A percentile compares a stretch with the other conserved stretches of the same genome.
These are phyloP conservation scores for Podarcis muralis DNA, from an alignment of 2,113 vertebrate species.

Conservation along the genomic window DNA sequence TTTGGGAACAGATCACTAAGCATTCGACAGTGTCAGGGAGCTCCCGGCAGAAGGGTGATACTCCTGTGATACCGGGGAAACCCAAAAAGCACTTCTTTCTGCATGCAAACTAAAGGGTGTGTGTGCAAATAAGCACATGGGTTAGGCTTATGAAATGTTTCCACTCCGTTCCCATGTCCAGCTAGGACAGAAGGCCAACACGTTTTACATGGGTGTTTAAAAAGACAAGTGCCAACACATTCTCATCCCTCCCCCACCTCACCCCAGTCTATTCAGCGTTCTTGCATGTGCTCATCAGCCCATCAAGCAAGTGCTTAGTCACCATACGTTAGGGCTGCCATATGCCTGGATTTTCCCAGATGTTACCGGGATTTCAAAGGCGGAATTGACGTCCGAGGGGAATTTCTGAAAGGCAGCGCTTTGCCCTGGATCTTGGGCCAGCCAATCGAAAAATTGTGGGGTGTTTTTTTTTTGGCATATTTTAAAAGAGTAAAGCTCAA, in stretches of 20 bases:
- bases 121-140: background rate
- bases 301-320: slow-evolving; percentile 27
- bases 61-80: background rate
- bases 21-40: background rate
- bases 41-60: background rate
- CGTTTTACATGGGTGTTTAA: background rate
- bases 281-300: slow-evolving; percentile 5
- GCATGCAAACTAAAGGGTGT: slow-evolving; percentile 6
- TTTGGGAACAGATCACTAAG: background rate
- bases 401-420: too few species aligned
- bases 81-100: background rate
- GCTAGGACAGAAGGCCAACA: slow-evolving; percentile 9
- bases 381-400: too few species aligned
- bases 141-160: background rate
- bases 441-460: too few species aligned
- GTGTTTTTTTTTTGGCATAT: too few species aligned
- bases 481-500: too few species aligned
- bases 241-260: background rate
- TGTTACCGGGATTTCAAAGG: too few species aligned
- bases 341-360: too few species aligned
- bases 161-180: background rate
- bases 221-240: slow-evolving; percentile 17
- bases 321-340: too few species aligned
- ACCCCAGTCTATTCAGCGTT: background rate
- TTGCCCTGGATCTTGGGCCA: too few species aligned